phyloP scores from a whole-genome alignment of 2,888 invertebrate genomes.

The Strigamia transsilvanica region DNA sequence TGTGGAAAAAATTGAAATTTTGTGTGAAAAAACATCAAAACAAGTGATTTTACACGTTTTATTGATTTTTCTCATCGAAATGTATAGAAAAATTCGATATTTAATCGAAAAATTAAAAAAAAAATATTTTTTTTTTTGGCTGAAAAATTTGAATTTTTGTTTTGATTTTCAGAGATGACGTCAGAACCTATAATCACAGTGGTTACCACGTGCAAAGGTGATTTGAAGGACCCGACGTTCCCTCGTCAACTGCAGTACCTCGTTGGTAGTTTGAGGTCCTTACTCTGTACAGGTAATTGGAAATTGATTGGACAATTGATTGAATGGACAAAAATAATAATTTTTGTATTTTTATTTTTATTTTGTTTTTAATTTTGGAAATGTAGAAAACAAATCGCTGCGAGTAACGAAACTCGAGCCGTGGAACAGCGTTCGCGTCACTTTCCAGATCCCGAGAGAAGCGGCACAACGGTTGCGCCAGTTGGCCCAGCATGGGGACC shows the following conservation, averaged over 20 bases:
- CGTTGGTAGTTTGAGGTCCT: slow-evolving; percentile 78
- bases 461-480: slow-evolving; percentile 90
- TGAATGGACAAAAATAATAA: background rate
- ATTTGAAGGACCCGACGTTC: slow-evolving; percentile 87
- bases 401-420: slow-evolving; percentile 87
- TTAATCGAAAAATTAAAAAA: background rate
- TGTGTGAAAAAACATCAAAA: no score
- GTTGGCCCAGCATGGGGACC: slow-evolving; percentile 89
- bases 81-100: no score
- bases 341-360: background rate
- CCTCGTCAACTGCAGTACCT: slow-evolving; percentile 80
- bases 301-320: background rate
- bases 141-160: slow-evolving; percentile 52
- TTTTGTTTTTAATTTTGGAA: slow-evolving; percentile 54
- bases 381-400: slow-evolving; percentile 67
- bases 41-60: background rate
- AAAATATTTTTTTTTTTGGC: background rate
- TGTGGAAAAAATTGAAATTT: no score
- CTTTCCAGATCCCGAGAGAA: slow-evolving; percentile 95
- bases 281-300: slow-evolving; percentile 77
- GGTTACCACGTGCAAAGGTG: slow-evolving; percentile 92
- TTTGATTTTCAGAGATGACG: slow-evolving; percentile 72
- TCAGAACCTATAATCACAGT: slow-evolving; percentile 78
- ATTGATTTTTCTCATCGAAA: background rate
- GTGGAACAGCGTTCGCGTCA: slow-evolving; percentile 98